Evolutionary conservation across 2,113 vertebrate genomes (phyloP), one percentile per base, ranked within the genome.

Genomic region (Hiodon tergisus): DNA sequence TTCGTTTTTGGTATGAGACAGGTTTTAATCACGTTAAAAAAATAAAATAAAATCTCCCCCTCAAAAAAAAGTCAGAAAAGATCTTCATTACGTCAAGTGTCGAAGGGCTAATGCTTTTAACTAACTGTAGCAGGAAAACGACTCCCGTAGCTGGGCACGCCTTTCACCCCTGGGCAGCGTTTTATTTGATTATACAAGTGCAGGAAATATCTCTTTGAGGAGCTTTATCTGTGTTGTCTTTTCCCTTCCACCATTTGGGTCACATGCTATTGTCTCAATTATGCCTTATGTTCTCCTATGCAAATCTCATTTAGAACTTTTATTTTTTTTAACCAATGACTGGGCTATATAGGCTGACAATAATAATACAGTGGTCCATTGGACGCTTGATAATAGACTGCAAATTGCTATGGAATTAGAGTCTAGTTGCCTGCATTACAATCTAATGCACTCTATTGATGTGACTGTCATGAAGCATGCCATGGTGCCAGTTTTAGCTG

Each of bases 151-250:
- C 17, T 6, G 16, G 47, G 16, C 52, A 4, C 47, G 9, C n/a
- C 57, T 7, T 46, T 80, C 78, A 83, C 79, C 83, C 78, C 67
- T 77, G 74, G 82, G 85, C 84, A 85, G 85, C 83, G 83, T 69
- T 82, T 88, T 79, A 88, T 91, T 88, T 88, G 88, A 90, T 89
- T 87, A 88, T 89, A 85, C 85, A 80, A 85, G 83, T 80, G 85
- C 87, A 89, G 88, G 88, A 91, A 90, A 91, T 87, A 85, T 88
- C 83, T 88, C 83, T 79, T 81, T 81, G 80, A 81, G 82, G 82
- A 81, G 85, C 85, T 89, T 86, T 86, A 83, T 85, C 76, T 78
- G 78, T 83, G 81, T 78, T 87, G 85, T 85, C 76, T 83, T 82
- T 81, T 62, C 47, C 80, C 77, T 77, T 84, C 85, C 83, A 87